Percentiles rank a stretch among this genome's conserved stretches.
Evolutionary conservation across 2,797 vertebrate species (phyloP).

Genomic region (Arrhamphus sclerolepis): DNA sequence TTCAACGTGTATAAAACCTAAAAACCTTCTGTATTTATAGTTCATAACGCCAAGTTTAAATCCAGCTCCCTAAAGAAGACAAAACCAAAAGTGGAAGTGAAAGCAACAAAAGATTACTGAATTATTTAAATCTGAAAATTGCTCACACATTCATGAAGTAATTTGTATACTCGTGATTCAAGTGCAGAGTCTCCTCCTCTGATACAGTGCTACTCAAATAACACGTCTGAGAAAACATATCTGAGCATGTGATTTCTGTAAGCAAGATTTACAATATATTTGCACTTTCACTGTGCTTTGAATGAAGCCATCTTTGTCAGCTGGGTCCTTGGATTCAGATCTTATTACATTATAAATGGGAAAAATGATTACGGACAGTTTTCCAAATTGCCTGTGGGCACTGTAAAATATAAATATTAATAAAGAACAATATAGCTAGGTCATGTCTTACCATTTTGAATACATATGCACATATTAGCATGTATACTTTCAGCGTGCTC

Average conservation of each 20-base stretch:
- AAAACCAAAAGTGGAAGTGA: conserved; percentile 9
- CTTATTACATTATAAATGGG: conserved; percentile 19
- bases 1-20: conserved; percentile 11
- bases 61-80: neutral
- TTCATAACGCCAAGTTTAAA: neutral
- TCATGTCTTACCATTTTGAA: conserved; percentile 19
- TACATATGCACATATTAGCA: conserved; percentile 38
- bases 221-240: neutral
- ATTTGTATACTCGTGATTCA: conserved; percentile 44
- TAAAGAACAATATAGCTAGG: conserved; percentile 15
- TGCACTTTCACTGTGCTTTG: neutral
- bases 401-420: conserved; percentile 23
- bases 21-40: neutral
- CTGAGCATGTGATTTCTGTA: neutral
- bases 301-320: neutral
- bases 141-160: conserved; percentile 54
- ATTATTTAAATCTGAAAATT: conserved; percentile 55
- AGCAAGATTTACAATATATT: conserved; percentile 4
- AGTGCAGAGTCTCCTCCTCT: conserved; percentile 17
- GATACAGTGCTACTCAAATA: conserved; percentile 18
- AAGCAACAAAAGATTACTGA: conserved; percentile 35
- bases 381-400: conserved; percentile 4
- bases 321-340: conserved; percentile 5
- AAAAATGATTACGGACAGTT: conserved; percentile 7
- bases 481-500: conserved; percentile 18